Percentiles rank a stretch among this genome's conserved stretches.
Conservation (phyloP, 1,140 invertebrate species). For the Mercenaria mercenaria region DNA sequence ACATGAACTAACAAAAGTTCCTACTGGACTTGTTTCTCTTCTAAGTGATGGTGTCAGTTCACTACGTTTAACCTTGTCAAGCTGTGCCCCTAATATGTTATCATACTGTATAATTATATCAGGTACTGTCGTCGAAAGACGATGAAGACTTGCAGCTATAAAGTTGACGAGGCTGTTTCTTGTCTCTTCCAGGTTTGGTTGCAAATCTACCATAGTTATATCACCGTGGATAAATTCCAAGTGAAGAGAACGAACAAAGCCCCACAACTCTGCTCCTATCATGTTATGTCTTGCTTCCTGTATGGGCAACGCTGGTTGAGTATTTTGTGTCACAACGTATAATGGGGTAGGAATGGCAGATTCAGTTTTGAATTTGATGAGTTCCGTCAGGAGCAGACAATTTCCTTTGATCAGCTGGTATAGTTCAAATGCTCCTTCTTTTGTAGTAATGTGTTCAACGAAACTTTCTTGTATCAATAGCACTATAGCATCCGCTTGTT, state of each 20-base stretch:
- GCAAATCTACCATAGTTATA: not conserved
- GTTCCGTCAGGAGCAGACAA: not conserved
- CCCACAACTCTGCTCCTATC: constrained; percentile 19
- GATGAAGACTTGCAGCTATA: not conserved
- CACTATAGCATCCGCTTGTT: no score
- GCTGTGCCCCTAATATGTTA: not conserved
- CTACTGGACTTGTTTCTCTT: no score
- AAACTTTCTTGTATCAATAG: no score
- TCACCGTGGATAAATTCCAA: not conserved
- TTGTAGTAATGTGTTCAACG: no score
- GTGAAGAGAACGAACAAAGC: constrained; percentile 9
- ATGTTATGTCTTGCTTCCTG: not conserved
- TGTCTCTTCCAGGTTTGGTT: constrained; percentile 1
- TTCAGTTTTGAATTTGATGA: not conserved
- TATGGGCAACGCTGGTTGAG: not conserved
- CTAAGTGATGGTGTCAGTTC: no score
- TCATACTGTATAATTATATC: not conserved
- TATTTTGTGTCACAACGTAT: constrained; percentile 28
- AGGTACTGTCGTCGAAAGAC: not conserved
- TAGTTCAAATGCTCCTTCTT: not conserved
- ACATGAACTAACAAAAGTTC: no score
- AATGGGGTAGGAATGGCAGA: not conserved
- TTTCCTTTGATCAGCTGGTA: not conserved
- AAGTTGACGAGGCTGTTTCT: not conserved
- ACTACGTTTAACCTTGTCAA: not conserved